Evolutionary conservation across 2,797 vertebrate genomes (phyloP).

Genomic region (Clarias pachynema): DNA sequence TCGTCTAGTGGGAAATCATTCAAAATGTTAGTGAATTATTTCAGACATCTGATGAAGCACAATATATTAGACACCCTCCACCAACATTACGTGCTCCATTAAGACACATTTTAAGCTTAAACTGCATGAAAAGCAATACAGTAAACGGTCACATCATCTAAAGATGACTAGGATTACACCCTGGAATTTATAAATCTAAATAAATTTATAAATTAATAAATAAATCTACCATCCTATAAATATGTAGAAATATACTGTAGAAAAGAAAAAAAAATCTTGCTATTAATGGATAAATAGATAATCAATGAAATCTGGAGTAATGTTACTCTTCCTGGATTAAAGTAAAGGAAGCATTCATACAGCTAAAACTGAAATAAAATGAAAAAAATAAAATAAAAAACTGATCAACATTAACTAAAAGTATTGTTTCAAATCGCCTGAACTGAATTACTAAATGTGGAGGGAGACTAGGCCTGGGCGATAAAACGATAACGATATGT

Average conservation of each 20-base stretch:
- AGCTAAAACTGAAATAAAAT: neutral
- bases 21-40: neutral
- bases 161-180: neutral
- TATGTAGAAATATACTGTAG: neutral
- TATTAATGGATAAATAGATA: neutral
- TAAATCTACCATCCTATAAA: neutral
- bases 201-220: neutral
- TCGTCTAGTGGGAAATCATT: neutral
- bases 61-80: slow-evolving; percentile 25
- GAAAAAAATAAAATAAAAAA: neutral
- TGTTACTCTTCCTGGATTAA: neutral
- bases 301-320: neutral
- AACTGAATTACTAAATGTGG: neutral
- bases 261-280: neutral
- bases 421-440: neutral
- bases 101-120: neutral
- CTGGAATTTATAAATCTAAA: neutral
- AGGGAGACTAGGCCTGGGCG: too few relatives aligned
- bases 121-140: neutral
- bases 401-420: neutral
- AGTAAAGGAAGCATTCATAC: slow-evolving; percentile 40
- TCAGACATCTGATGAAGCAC: neutral
- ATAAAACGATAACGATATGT: too few relatives aligned
- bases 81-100: neutral
- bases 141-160: neutral